Percentiles rank a stretch among this genome's conserved stretches.
Evolutionary conservation across 2,888 invertebrate species (phyloP).

Genomic region (Erebia palarica): DNA sequence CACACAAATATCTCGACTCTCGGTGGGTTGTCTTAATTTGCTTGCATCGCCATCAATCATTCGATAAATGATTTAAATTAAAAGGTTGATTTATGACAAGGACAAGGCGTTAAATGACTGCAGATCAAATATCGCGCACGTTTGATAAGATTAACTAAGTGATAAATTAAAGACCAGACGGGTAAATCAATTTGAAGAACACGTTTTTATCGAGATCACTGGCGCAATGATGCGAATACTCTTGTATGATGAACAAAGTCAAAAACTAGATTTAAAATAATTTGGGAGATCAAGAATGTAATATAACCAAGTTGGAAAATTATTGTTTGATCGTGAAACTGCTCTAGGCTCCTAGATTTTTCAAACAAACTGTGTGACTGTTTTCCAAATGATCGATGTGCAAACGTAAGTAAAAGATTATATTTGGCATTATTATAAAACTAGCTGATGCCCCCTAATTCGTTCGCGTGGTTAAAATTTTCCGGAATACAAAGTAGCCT

Average conservation of each 20-base stretch:
- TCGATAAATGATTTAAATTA: conserved; percentile 18
- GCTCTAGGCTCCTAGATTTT: too few species aligned
- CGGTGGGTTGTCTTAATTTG: conserved; percentile 1
- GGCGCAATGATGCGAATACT: not conserved
- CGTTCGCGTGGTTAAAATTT: too few species aligned
- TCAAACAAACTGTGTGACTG: too few species aligned
- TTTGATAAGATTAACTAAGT: conserved; percentile 1
- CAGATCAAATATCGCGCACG: conserved; percentile 14
- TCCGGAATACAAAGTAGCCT: too few species aligned
- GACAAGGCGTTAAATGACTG: conserved; percentile 15
- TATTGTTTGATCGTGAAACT: too few species aligned
- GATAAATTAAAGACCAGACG: conserved; percentile 10
- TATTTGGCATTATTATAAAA: too few species aligned
- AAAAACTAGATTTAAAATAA: too few species aligned
- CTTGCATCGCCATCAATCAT: conserved; percentile 16
- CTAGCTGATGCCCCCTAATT: too few species aligned
- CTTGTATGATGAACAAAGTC: too few species aligned
- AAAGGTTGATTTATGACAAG: conserved; percentile 18
- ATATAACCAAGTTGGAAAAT: not conserved
- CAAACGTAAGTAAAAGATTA: too few species aligned
- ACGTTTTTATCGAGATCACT: not conserved
- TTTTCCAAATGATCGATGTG: too few species aligned
- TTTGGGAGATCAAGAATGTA: not conserved
- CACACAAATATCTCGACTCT: not conserved
- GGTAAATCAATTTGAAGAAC: not conserved